phyloP scores from a whole-genome alignment of 2,888 invertebrate species.

The Lithophane ornitopus region DNA sequence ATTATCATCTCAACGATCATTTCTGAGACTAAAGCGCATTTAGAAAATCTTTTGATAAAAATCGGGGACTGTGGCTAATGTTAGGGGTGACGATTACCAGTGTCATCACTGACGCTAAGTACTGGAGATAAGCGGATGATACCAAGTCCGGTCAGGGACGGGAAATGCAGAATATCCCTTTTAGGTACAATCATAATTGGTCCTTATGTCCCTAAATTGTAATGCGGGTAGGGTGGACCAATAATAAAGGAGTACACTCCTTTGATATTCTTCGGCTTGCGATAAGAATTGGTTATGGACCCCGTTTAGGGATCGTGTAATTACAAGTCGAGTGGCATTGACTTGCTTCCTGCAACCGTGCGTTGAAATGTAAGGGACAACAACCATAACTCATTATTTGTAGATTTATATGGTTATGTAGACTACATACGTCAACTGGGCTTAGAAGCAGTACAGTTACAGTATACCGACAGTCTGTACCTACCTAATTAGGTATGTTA shows the following conservation, averaged over 20 bases:
- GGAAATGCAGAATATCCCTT: conserved; percentile 18
- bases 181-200: neutral
- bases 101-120: conserved; percentile 18
- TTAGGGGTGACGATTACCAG: conserved; percentile 32
- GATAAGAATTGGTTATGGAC: conserved; percentile 25
- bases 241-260: conserved; percentile 11
- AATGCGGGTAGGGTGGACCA: neutral
- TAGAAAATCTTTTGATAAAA: conserved; percentile 40
- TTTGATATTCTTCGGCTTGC: conserved; percentile 14
- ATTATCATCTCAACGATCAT: conserved; percentile 26
- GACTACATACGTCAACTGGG: too few relatives aligned
- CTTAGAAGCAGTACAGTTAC: neutral
- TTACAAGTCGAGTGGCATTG: conserved; percentile 24
- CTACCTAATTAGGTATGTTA: neutral
- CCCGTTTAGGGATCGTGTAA: conserved; percentile 13
- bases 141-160: conserved; percentile 19
- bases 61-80: conserved; percentile 19
- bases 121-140: conserved; percentile 46
- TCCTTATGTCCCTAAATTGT: neutral
- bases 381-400: neutral
- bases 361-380: conserved; percentile 6
- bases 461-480: neutral
- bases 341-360: conserved; percentile 29
- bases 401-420: neutral
- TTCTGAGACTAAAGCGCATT: conserved; percentile 19